Conservation (phyloP, 2,113 vertebrate genomes). For the Strix aluco region DNA sequence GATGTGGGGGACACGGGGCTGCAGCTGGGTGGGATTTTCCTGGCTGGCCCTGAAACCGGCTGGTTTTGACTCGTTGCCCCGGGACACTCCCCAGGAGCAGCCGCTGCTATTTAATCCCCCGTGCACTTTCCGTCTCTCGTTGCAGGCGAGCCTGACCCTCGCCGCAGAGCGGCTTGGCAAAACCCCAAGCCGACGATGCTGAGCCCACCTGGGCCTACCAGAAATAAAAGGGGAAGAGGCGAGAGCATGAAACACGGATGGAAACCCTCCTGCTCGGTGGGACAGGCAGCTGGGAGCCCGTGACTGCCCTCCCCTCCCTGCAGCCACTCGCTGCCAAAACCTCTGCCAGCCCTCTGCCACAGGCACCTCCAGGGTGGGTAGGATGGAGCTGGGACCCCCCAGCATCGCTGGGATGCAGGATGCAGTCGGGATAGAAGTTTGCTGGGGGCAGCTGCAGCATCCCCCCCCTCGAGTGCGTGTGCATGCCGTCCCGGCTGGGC, state of each 20-base stretch:
- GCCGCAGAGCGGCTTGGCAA: accelerated
- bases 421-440: accelerated
- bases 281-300: neutral
- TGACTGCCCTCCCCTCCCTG: neutral
- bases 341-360: neutral
- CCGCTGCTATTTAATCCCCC: neutral
- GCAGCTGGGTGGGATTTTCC: conserved; percentile 23
- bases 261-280: neutral
- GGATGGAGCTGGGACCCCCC: neutral
- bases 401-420: neutral
- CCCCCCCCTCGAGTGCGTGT: accelerated
- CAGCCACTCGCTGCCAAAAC: neutral
- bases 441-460: neutral
- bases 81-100: neutral
- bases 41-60: neutral
- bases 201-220: neutral
- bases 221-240: neutral
- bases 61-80: neutral
- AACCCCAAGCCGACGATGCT: accelerated
- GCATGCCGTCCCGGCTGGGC: accelerated
- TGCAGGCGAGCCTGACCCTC: neutral
- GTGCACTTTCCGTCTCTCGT: accelerated
- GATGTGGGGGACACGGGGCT: neutral
- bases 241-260: neutral
- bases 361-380: accelerated